Percentiles rank a stretch among this genome's conserved stretches.
phyloP scores from a whole-genome alignment of 2,797 vertebrate species.

The Acipenser transmontanus region DNA sequence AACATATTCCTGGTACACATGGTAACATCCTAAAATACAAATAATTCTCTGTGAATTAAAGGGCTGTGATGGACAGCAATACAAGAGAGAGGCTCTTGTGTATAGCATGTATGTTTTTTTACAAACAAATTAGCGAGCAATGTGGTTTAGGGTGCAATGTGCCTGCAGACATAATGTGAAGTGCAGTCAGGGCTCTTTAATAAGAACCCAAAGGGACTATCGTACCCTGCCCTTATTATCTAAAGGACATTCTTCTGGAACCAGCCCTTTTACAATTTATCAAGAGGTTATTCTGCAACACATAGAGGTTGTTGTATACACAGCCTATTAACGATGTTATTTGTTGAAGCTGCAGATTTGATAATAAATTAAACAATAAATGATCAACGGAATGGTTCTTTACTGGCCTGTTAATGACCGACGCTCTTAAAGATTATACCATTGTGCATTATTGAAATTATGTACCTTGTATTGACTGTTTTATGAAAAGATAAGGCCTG shows the following conservation, averaged over 20 bases:
- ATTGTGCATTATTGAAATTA: conserved; percentile 45
- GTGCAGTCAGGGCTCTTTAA: conserved; percentile 1
- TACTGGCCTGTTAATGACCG: conserved; percentile 65
- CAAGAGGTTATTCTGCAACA: neutral
- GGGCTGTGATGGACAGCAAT: no score
- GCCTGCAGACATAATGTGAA: neutral
- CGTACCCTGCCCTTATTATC: conserved; percentile 2
- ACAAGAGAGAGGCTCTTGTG: no score
- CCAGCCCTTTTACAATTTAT: neutral
- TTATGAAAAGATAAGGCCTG: conserved; percentile 10
- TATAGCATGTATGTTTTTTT: no score
- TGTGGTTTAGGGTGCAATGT: no score
- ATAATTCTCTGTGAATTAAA: no score
- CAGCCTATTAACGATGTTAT: neutral
- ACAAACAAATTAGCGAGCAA: no score
- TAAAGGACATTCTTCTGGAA: conserved; percentile 3
- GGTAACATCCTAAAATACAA: no score
- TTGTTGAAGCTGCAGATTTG: neutral
- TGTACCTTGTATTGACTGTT: conserved; percentile 6
- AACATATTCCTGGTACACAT: no score
- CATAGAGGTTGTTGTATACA: neutral
- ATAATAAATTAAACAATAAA: conserved; percentile 17
- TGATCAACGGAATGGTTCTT: conserved; percentile 59
- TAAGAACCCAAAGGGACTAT: conserved; percentile 1
- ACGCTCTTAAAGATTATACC: conserved; percentile 38